Conservation (phyloP, 2,113 vertebrate species). For the Sceloporus tristichus region DNA sequence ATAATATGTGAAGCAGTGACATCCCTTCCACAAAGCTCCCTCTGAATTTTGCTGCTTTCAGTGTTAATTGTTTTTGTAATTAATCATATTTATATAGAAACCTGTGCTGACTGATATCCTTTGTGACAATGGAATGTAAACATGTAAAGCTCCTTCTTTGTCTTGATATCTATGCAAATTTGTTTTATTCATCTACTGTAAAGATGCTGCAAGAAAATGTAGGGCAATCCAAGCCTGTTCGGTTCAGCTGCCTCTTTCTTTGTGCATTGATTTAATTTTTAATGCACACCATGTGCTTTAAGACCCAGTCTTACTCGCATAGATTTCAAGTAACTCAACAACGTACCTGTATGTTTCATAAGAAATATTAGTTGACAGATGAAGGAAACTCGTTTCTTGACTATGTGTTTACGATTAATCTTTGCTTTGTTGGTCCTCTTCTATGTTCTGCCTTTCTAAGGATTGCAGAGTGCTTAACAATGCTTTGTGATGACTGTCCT, state of each 20-base stretch:
- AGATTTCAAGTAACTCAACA: neutral
- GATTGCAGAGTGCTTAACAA: neutral
- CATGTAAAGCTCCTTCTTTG: neutral
- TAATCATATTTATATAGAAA: neutral
- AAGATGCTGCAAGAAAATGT: neutral
- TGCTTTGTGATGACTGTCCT: neutral
- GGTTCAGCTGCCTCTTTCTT: slow-evolving; percentile 7
- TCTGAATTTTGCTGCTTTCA: neutral
- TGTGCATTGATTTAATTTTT: neutral
- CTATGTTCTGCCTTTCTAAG: neutral
- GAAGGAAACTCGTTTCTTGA: neutral
- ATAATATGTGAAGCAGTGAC: neutral
- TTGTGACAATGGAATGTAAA: neutral
- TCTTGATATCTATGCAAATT: neutral
- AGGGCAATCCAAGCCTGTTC: neutral
- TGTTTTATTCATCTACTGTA: neutral
- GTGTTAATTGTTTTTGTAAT: neutral
- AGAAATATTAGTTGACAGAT: neutral
- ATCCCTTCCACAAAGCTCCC: neutral
- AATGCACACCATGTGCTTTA: neutral
- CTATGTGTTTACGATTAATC: neutral
- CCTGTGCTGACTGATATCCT: neutral
- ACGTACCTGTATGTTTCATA: neutral
- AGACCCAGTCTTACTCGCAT: neutral
- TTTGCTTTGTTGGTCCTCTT: neutral